These are phyloP conservation scores for Automeris io DNA, from an alignment of 2,888 invertebrate genomes.

Conservation along the genomic window DNA sequence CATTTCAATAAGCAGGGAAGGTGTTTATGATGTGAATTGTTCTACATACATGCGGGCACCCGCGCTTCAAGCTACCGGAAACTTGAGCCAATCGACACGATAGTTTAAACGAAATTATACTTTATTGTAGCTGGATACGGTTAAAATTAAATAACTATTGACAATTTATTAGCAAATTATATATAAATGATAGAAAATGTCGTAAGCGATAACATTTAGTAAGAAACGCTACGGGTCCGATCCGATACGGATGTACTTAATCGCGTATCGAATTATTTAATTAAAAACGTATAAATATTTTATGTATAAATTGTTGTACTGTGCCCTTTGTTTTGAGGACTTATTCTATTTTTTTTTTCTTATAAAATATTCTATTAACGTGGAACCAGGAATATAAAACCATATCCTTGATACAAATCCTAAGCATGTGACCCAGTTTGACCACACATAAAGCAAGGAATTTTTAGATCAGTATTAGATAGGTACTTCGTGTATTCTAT, in stretches of 20 bases:
- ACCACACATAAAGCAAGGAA: too few relatives aligned
- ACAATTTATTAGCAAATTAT: constrained; percentile 17
- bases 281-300: constrained; percentile 6
- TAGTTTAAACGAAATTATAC: neutral
- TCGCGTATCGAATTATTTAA: constrained; percentile 18
- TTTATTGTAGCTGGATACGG: neutral
- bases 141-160: neutral
- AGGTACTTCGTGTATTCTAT: too few relatives aligned
- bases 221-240: constrained; percentile 37
- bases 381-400: too few relatives aligned
- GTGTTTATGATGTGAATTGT: constrained; percentile 58
- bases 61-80: constrained; percentile 35
- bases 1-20: constrained; percentile 66
- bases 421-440: too few relatives aligned
- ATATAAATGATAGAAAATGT: constrained; percentile 50
- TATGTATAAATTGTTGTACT: neutral
- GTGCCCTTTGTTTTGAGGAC: neutral
- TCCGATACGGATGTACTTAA: constrained; percentile 28
- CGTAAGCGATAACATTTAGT: constrained; percentile 42
- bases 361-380: too few relatives aligned
- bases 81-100: constrained; percentile 22
- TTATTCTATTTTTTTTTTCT: too few relatives aligned
- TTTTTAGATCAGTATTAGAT: too few relatives aligned
- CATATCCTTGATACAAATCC: too few relatives aligned
- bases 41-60: constrained; percentile 60